Evolutionary conservation across 2,797 vertebrate species (phyloP), one percentile per base, ranked within the genome.

Genomic region (Neoniphon sammara): DNA sequence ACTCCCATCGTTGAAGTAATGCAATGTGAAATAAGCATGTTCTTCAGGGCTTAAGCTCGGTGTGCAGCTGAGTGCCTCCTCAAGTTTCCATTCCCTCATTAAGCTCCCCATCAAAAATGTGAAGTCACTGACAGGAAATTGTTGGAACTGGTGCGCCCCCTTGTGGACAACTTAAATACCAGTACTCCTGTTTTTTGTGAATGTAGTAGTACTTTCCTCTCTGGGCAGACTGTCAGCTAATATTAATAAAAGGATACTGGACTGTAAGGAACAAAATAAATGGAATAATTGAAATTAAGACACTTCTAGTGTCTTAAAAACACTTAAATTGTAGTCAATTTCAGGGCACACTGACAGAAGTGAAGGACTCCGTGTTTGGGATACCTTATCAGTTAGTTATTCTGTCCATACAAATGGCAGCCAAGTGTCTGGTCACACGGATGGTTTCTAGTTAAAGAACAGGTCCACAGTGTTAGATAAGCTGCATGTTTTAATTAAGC

Each of bases 21-120:
- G 73, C 5, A 53, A 88, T 79, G 87, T 88, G 88, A 88, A 89
- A 78, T 84, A 77, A 83, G 82, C 84, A 73, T 74, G 77, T 63
- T 84, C 82, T 82, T 83, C 14, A 21, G 59, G 77, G 64, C 73
- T 84, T 88, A 89, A 88, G 74, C 74, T 91, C 84, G 42, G 31
- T 77, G 84, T 81, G 75, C 81, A 73, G 63, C 63, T 67, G 73
- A 82, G 82, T 53, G 10, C 66, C 36, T 70, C 77, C 79, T 88
- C 27, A 0, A 74, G 83, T 91, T 88, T 89, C 85, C 82, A 74
- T 82, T 86, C 86, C 75, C 73, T 84, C 79, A 78, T 81, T 75
- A 74, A 85, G 44, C 60, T 77, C 77, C 50, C 46, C 25, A 73
- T 69, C 25, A 5, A 9, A 60, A 54, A 36, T 17, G 61, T 58